A percentile compares a stretch with the other conserved stretches of the same genome.
Evolutionary conservation across 2,888 invertebrate genomes (phyloP).

Genomic region (Altica lythri): DNA sequence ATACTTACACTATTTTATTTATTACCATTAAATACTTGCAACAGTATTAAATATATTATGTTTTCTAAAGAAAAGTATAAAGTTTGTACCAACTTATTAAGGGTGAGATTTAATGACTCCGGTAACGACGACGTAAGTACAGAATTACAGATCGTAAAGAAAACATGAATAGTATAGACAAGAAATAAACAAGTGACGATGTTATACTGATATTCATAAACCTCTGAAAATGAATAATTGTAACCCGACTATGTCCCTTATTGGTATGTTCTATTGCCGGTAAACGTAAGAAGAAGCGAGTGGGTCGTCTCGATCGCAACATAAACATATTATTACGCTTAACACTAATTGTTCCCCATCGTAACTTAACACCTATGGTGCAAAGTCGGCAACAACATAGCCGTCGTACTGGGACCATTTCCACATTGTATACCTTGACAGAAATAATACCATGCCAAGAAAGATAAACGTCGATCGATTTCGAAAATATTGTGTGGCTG

Average conservation of each 20-base stretch:
- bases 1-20: no score
- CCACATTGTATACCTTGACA: slow-evolving; percentile 51
- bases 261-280: slow-evolving; percentile 27
- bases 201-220: no score
- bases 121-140: no score
- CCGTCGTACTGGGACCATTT: slow-evolving; percentile 42
- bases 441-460: slow-evolving; percentile 50
- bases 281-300: slow-evolving; percentile 30
- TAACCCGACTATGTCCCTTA: slow-evolving; percentile 3
- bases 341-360: slow-evolving; percentile 54
- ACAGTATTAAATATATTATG: no score
- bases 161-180: no score
- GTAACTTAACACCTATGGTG: slow-evolving; percentile 56
- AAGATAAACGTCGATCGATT: slow-evolving; percentile 52
- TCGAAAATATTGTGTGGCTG: slow-evolving; percentile 44
- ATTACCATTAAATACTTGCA: no score
- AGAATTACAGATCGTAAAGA: no score
- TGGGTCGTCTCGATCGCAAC: slow-evolving; percentile 41
- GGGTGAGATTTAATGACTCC: no score
- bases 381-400: slow-evolving; percentile 45
- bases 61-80: no score
- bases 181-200: no score
- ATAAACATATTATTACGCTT: slow-evolving; percentile 54
- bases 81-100: no score
- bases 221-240: no score